phyloP scores from a whole-genome alignment of 2,797 vertebrate species.

The Sylvia borin region DNA sequence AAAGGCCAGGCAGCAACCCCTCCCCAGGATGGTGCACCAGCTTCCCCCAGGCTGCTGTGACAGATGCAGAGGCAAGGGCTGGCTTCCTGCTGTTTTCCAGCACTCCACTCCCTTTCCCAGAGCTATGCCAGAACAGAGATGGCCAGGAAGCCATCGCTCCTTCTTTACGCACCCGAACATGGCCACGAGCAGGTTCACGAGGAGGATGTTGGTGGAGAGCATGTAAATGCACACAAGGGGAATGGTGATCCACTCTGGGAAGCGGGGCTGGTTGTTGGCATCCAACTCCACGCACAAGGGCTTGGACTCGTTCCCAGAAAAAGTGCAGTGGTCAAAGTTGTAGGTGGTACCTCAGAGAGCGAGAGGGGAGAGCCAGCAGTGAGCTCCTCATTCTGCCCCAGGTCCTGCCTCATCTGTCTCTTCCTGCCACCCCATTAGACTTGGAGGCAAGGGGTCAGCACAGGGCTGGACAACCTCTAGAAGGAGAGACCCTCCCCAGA shows the following conservation, averaged over 20 bases:
- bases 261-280: constrained; percentile 75
- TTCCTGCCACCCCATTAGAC: not conserved
- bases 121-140: rapidly evolving
- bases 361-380: not conserved
- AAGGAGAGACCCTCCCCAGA: not conserved
- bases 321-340: constrained; percentile 79
- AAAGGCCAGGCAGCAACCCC: not conserved
- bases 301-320: constrained; percentile 81
- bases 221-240: constrained; percentile 83
- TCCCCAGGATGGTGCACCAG: not conserved
- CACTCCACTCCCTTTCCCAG: not conserved
- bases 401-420: not conserved
- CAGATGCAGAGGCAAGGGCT: not conserved
- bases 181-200: constrained; percentile 82
- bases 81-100: not conserved
- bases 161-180: constrained; percentile 78
- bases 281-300: constrained; percentile 82
- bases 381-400: not conserved
- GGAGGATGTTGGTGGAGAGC: constrained; percentile 83
- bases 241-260: constrained; percentile 84
- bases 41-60: not conserved
- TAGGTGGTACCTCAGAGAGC: constrained; percentile 76
- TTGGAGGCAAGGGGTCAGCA: not conserved
- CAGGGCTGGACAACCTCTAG: not conserved
- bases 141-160: rapidly evolving